phyloP scores from a whole-genome alignment of 2,888 invertebrate species.

The Volucella inanis region DNA sequence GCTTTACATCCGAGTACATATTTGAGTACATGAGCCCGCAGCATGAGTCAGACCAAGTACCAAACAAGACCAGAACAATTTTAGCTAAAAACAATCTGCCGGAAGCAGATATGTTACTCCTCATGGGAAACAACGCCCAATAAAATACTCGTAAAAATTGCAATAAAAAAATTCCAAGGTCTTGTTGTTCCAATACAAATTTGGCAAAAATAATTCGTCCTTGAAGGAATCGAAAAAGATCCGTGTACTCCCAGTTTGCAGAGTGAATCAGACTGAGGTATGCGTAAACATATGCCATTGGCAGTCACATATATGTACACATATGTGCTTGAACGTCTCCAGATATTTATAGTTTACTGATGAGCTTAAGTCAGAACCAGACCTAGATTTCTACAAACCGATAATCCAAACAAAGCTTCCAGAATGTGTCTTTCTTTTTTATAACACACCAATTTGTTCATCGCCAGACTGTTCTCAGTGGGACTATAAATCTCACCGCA shows the following conservation, averaged over 20 bases:
- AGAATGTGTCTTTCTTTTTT: background rate
- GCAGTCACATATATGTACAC: constrained; percentile 23
- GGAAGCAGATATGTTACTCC: constrained; percentile 10
- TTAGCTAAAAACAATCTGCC: constrained; percentile 24
- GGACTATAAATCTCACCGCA: constrained; percentile 68
- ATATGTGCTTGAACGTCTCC: too few species aligned
- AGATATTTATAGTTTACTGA: constrained; percentile 58
- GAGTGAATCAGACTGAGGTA: background rate
- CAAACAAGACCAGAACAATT: background rate
- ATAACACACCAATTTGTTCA: constrained; percentile 33
- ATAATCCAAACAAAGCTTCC: too few species aligned
- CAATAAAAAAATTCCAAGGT: constrained; percentile 11
- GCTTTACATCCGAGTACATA: background rate
- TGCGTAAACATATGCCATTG: background rate
- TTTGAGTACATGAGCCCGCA: background rate
- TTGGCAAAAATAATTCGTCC: constrained; percentile 36
- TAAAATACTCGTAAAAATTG: constrained; percentile 44
- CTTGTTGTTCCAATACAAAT: background rate
- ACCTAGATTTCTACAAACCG: constrained; percentile 3
- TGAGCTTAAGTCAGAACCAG: constrained; percentile 24
- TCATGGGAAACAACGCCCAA: constrained; percentile 31
- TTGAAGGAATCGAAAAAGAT: constrained; percentile 20
- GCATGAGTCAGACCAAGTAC: background rate
- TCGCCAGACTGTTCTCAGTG: constrained; percentile 60
- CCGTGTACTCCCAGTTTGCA: constrained; percentile 11